These are phyloP conservation scores for Calephelis perditalis DNA, from an alignment of 2,888 invertebrate species.

Conservation along the genomic window DNA sequence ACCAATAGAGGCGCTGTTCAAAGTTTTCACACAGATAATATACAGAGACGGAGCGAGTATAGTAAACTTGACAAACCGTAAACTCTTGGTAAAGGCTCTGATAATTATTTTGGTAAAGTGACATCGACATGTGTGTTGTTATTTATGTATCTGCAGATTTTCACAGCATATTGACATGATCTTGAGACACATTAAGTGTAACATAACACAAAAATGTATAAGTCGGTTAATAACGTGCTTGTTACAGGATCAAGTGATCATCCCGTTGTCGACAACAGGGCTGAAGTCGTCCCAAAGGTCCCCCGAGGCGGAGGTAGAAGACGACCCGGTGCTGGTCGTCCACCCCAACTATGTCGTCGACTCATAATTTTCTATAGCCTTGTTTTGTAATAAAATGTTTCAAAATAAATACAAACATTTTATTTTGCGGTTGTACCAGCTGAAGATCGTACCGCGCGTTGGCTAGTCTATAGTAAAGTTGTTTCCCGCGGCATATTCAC, in stretches of 20 bases:
- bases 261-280: slow-evolving; percentile 82
- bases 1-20: no score
- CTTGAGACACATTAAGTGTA: background rate
- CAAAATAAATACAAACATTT: background rate
- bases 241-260: slow-evolving; percentile 88
- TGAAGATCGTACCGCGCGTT: no score
- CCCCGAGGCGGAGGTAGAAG: slow-evolving; percentile 80
- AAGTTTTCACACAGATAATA: no score
- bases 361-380: slow-evolving; percentile 40
- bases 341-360: slow-evolving; percentile 97
- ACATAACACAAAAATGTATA: background rate
- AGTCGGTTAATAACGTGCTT: background rate
- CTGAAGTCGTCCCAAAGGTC: slow-evolving; percentile 70
- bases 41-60: no score
- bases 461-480: no score
- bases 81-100: no score
- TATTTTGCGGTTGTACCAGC: background rate
- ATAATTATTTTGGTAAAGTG: no score
- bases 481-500: no score
- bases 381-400: slow-evolving; percentile 29
- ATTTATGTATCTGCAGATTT: no score
- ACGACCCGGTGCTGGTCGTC: slow-evolving; percentile 93
- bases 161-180: no score
- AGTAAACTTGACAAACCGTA: no score
- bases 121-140: background rate